A percentile compares a stretch with the other conserved stretches of the same genome.
These are phyloP conservation scores for Lepus timidus DNA, from an alignment of 2,113 vertebrate genomes.

Conservation along the genomic window DNA sequence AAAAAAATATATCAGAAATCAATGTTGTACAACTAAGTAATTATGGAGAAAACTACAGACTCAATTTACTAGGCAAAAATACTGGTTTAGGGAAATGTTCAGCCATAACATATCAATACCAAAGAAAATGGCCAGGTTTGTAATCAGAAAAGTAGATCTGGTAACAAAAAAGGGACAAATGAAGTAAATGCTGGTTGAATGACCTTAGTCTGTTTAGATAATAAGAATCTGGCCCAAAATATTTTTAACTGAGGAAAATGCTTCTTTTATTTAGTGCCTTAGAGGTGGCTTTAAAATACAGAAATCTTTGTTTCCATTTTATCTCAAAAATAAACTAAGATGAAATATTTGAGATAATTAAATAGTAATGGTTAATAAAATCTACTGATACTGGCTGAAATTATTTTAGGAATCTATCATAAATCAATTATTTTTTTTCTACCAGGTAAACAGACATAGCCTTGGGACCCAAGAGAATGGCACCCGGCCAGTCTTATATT, in stretches of 20 bases:
- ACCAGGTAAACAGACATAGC: background rate
- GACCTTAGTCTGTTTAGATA: background rate
- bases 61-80: background rate
- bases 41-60: background rate
- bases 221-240: background rate
- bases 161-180: background rate
- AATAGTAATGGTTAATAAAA: slow-evolving; percentile 4
- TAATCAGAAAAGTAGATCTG: background rate
- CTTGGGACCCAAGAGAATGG: background rate
- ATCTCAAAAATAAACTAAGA: background rate
- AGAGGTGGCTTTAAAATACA: background rate
- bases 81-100: background rate
- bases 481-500: background rate
- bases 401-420: background rate
- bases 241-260: background rate
- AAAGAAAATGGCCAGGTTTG: background rate
- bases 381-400: background rate
- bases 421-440: background rate
- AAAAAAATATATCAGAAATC: background rate
- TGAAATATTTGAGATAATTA: background rate
- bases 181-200: background rate
- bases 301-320: background rate
- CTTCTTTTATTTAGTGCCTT: background rate
- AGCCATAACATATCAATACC: too few species aligned
- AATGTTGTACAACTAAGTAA: background rate